Conservation (phyloP, 2,113 vertebrate species). For the Cettia cetti region DNA sequence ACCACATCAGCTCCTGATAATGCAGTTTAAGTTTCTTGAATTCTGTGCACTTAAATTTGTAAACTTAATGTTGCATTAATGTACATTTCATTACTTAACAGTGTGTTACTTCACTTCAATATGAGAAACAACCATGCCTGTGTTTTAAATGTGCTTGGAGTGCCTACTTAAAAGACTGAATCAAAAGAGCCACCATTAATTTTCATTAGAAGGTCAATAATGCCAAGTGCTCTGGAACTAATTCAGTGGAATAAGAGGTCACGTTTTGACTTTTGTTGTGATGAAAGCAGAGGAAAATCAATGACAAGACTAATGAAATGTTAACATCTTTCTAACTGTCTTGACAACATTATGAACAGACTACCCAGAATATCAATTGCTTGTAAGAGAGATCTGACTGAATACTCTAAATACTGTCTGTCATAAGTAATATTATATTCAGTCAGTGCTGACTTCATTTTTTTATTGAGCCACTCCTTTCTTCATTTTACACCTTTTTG, state of each 20-base stretch:
- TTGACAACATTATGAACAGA: slow-evolving; percentile 19
- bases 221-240: slow-evolving; percentile 55
- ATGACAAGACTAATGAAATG: slow-evolving; percentile 57
- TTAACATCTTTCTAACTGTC: slow-evolving; percentile 56
- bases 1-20: background rate
- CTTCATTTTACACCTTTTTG: background rate
- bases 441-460: background rate
- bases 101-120: background rate
- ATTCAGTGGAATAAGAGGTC: slow-evolving; percentile 53
- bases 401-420: background rate
- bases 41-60: background rate
- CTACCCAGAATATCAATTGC: slow-evolving; percentile 21
- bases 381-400: slow-evolving; percentile 42
- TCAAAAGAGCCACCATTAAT: slow-evolving; percentile 51
- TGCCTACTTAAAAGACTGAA: slow-evolving; percentile 3
- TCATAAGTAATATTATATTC: slow-evolving; percentile 8
- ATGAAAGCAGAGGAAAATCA: slow-evolving; percentile 64
- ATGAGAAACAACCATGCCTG: background rate
- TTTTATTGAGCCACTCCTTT: background rate
- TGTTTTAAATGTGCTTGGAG: background rate
- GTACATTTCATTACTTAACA: background rate
- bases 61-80: background rate
- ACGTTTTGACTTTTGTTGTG: slow-evolving; percentile 54
- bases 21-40: background rate
- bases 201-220: slow-evolving; percentile 66